Percentiles rank a stretch among this genome's conserved stretches.
Conservation (phyloP, 2,888 invertebrate genomes). For the Pilophorus perplexus region DNA sequence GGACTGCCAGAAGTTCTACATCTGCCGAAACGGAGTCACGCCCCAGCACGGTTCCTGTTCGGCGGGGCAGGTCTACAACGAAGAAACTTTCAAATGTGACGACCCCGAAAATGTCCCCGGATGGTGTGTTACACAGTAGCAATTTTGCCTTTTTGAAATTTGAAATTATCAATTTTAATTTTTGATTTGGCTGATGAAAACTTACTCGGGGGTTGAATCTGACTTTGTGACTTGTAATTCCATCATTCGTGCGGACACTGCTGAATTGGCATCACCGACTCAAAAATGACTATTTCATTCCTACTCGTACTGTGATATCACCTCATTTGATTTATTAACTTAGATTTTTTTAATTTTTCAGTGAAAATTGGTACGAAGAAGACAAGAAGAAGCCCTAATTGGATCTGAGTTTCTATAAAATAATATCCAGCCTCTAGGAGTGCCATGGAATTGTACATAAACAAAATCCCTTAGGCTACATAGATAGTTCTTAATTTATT, state of each 20-base stretch:
- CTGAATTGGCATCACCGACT: background rate
- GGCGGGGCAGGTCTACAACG: constrained; percentile 72
- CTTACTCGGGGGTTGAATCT: background rate
- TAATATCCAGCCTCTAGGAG: constrained; percentile 28
- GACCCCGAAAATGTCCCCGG: constrained; percentile 72
- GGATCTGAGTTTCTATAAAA: background rate
- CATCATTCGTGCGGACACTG: background rate
- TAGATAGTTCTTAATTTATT: constrained; percentile 32
- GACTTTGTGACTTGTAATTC: constrained; percentile 5
- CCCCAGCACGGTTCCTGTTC: constrained; percentile 75
- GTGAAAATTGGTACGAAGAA: constrained; percentile 67
- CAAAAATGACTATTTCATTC: no score
- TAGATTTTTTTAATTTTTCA: no score
- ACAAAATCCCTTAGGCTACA: no score
- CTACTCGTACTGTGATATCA: no score
- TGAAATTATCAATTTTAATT: no score
- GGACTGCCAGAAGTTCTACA: constrained; percentile 80
- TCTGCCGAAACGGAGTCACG: constrained; percentile 71
- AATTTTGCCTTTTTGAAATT: no score
- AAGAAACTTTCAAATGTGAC: constrained; percentile 72
- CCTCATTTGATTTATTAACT: no score
- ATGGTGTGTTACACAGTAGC: constrained; percentile 62
- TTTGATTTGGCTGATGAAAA: no score
- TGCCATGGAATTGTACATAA: constrained; percentile 35
- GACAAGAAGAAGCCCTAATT: constrained; percentile 48